Base-by-base conservation (phyloP, 2,797 vertebrate species). In the Hydrocynus forskahlii region DNA sequence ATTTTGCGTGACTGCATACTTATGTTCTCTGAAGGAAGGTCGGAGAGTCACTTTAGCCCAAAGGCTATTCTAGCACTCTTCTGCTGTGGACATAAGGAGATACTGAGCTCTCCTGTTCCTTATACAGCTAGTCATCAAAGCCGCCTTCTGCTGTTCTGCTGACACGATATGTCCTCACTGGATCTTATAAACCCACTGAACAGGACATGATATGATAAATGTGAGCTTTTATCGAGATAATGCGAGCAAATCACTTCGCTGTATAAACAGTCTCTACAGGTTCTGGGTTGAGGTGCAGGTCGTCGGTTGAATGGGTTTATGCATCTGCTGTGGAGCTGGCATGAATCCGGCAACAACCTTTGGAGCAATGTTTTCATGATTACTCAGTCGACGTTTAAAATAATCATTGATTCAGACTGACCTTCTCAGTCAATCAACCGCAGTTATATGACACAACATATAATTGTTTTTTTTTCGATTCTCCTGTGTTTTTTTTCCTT, bases 1-100 rank as follows among this genome's bases (percentile, higher is more conserved):
- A 83, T 29, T 84, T 83, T 78, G 78, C 78, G 64, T 80, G 79
- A 78, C 72, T 38, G 68, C 70, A 62, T 70, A 77, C 23, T 73
- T 80, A 40, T 75, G 75, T 73, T 73, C 78, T 76, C 54, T 72
- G 76, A 82, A 38, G 79, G 43, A 82, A 81, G 77, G 83, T 84
- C 83, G 81, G 79, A 69, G 81, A 77, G 60, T 77, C 60, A 69
- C 77, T 40, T 19, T 72, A 55, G 73, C 83, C 72, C 75, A 21
- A 78, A 62, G 80, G 85, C 80, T 66, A 80, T 76, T 68, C 78
- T 78, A 71, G 43, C 23, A 76, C 64, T 60, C 72, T 62, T 9
- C 25, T 75, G 21, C 43, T 29, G 38, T 59, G 75, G 79, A 75
- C 35, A 43, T 66, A 66, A 7, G 40, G 63, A 66, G 68, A 38